Conservation (phyloP, 2,797 vertebrate genomes). For the Kryptolebias ocellatus region DNA sequence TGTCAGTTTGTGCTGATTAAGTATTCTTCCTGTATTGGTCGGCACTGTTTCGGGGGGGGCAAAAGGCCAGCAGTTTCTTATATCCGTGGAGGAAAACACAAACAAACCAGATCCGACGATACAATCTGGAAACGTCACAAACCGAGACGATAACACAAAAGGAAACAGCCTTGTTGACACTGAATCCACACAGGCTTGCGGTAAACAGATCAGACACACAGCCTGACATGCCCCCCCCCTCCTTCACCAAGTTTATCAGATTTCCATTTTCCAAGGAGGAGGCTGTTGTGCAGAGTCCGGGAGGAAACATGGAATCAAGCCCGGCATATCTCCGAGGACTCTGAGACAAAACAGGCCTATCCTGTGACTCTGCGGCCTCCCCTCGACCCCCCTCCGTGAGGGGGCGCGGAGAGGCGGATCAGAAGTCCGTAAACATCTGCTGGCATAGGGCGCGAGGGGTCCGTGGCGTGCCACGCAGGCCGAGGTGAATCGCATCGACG, state of each 20-base stretch:
- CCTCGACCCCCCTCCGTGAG: not conserved
- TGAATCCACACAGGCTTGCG: conserved; percentile 9
- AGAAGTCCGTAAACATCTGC: conserved; percentile 45
- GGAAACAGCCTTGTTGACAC: conserved; percentile 9
- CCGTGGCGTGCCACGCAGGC: conserved; percentile 5
- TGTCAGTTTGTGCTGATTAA: too few relatives aligned
- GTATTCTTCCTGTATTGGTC: too few relatives aligned
- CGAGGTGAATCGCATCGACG: conserved; percentile 47
- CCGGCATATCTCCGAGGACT: conserved; percentile 20
- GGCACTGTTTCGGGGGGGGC: too few relatives aligned
- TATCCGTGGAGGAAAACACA: not conserved
- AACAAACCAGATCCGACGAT: not conserved
- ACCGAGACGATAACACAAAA: not conserved
- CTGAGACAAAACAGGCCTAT: conserved; percentile 43
- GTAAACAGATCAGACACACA: conserved; percentile 23
- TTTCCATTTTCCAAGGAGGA: conserved; percentile 56
- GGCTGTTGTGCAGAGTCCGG: conserved; percentile 14
- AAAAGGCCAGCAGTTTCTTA: too few relatives aligned
- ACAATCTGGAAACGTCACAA: not conserved
- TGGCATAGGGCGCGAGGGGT: not conserved
- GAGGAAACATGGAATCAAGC: conserved; percentile 42
- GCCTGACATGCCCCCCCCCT: conserved; percentile 14
- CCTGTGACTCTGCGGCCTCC: conserved; percentile 28
- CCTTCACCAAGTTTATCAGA: conserved; percentile 40
- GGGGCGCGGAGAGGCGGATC: conserved; percentile 8